Evolutionary conservation across 1,140 invertebrate species (phyloP).

Genomic region (Hyphantria cunea): DNA sequence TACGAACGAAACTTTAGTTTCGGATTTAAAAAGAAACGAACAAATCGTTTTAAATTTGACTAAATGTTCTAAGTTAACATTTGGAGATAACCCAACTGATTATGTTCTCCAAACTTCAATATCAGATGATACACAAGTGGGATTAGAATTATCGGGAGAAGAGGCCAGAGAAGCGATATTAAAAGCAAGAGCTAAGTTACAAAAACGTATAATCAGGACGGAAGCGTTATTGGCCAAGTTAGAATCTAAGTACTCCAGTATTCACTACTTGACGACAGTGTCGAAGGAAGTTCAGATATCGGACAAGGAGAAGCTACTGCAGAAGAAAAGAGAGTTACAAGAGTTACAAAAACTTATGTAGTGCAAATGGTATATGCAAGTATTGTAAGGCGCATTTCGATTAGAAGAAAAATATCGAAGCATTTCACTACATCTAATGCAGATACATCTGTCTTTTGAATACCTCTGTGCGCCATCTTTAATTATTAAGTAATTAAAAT

Average conservation of each 20-base stretch:
- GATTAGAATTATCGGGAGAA: background rate
- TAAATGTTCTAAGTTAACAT: background rate
- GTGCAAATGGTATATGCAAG: too few species aligned
- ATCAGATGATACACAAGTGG: background rate
- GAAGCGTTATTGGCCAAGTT: background rate
- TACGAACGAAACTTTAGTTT: conserved; percentile 44
- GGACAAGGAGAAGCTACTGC: background rate
- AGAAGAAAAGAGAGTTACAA: background rate
- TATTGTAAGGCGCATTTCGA: too few species aligned
- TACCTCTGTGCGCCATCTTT: too few species aligned
- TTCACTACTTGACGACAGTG: background rate
- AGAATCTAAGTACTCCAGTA: background rate
- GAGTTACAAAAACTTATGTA: background rate
- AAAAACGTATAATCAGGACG: background rate
- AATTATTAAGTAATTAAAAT: too few species aligned
- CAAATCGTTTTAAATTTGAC: background rate
- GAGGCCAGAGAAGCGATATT: background rate
- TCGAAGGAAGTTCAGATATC: background rate
- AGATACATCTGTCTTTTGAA: too few species aligned
- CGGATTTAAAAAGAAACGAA: conserved; percentile 37
- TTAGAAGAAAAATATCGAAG: too few species aligned
- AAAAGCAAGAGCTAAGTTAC: background rate
- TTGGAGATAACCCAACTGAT: background rate
- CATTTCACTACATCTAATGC: too few species aligned
- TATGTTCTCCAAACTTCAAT: background rate